Evolutionary conservation across 2,797 vertebrate species (phyloP), one percentile per base, ranked within the genome.

Genomic region (Anas georgica): DNA sequence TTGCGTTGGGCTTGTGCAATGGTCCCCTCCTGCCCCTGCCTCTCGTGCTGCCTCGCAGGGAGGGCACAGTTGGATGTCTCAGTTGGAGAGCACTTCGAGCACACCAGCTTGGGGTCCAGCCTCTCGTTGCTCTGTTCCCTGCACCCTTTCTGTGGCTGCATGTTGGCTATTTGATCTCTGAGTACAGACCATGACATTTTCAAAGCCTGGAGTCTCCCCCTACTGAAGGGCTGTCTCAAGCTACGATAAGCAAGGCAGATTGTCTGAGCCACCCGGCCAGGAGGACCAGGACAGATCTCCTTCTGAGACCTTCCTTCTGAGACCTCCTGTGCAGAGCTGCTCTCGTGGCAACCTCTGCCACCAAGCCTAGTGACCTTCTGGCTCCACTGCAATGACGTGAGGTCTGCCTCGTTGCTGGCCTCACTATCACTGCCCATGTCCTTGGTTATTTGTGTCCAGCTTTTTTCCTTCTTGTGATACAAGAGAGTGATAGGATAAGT

Each of bases 71-170:
- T 5, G 2, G 20, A 46, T 29, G 9, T 59, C n/a, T 79, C 29
- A 4, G 39, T 31, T 7, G 3, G 8, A 33, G 45, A 56, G 41
- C 1, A 1, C 37, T 58, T 58, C 82, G 50, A 63, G n/a, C 56
- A 46, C 3, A 35, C 8, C 50, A 69, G 33, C 11, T 64, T 29
- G 29, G 12, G 12, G 39, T 20, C 39, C 18, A 14, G 29, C 20
- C n/a, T 22, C 56, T 22, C n/a, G 8, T 3, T 83, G 39, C 31
- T 74, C 56, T 0, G 0, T 37, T 87, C 63, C 55, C 72, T 20
- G 22, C 16, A 39, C 5, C 15, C 20, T 63, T 62, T 83, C 68
- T 8, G 3, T 52, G 35, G 23, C 62, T 64, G 17, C 7, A 7
- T 68, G 86, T 84, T 17, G 26, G 12, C 58, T 54, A 1, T 79